Evolutionary conservation across 2,113 vertebrate genomes (phyloP).

Genomic region (Thymallus thymallus): DNA sequence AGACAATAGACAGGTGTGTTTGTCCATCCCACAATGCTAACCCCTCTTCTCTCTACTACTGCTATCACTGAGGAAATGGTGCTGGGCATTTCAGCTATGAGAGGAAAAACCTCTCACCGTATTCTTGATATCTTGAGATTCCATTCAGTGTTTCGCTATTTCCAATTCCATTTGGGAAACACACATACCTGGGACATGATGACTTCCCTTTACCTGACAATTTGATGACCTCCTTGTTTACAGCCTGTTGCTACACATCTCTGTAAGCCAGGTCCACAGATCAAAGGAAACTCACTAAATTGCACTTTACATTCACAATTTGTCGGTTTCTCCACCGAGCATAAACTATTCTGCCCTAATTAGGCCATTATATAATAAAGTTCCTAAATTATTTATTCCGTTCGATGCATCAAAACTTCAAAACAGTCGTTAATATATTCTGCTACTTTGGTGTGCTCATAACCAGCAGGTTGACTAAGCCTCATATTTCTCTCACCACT

Average conservation of each 20-base stretch:
- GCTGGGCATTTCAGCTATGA: too few relatives aligned
- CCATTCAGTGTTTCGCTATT: too few relatives aligned
- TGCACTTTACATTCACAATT: slow-evolving; percentile 28
- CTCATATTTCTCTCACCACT: not conserved
- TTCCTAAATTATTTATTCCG: slow-evolving; percentile 12
- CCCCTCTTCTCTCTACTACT: too few relatives aligned
- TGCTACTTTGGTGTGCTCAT: not conserved
- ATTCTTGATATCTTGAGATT: too few relatives aligned
- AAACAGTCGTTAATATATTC: not conserved
- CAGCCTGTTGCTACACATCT: slow-evolving; percentile 29
- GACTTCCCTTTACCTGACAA: too few relatives aligned
- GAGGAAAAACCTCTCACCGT: too few relatives aligned
- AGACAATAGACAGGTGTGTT: slow-evolving; percentile 89
- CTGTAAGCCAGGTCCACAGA: slow-evolving; percentile 23
- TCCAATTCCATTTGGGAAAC: too few relatives aligned
- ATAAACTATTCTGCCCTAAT: slow-evolving; percentile 34
- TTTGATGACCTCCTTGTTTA: slow-evolving; percentile 26
- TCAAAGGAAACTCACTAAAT: slow-evolving; percentile 42
- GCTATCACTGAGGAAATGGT: too few relatives aligned
- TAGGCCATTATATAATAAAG: slow-evolving; percentile 30
- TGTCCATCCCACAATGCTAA: not conserved
- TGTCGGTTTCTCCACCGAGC: slow-evolving; percentile 19
- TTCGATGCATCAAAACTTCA: not conserved
- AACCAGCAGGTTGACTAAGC: not conserved
- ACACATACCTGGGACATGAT: too few relatives aligned